phyloP scores from a whole-genome alignment of 2,888 invertebrate genomes.

The Lomographa bimaculata region DNA sequence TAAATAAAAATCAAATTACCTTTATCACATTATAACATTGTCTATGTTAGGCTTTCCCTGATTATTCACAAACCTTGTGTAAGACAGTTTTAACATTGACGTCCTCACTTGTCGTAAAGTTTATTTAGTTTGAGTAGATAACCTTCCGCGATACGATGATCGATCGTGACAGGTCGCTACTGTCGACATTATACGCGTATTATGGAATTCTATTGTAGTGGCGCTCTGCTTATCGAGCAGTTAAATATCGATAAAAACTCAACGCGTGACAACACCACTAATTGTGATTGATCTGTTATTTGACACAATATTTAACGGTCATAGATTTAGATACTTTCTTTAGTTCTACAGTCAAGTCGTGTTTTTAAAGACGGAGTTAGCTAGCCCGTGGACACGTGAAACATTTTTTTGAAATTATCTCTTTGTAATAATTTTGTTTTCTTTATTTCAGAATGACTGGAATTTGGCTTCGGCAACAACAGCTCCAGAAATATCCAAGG shows the following conservation, averaged over 20 bases:
- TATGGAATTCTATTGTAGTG: constrained; percentile 50
- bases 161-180: constrained; percentile 64
- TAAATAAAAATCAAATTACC: too few relatives aligned
- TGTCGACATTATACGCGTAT: constrained; percentile 53
- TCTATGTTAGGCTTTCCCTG: constrained; percentile 9
- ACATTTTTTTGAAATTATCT: too few relatives aligned
- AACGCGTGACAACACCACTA: constrained; percentile 58
- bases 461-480: not conserved
- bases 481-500: constrained; percentile 5
- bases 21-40: not conserved
- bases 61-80: constrained; percentile 44
- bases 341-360: not conserved
- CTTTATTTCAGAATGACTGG: constrained; percentile 38
- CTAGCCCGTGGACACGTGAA: not conserved
- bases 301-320: too few relatives aligned
- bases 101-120: constrained; percentile 65
- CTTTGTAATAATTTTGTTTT: constrained; percentile 15
- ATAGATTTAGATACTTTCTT: too few relatives aligned
- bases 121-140: constrained; percentile 61
- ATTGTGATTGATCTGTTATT: constrained; percentile 60
- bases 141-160: constrained; percentile 62
- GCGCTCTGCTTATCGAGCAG: constrained; percentile 37
- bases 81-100: constrained; percentile 54
- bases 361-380: too few relatives aligned
- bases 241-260: constrained; percentile 61